Evolutionary conservation across 2,797 vertebrate genomes (phyloP).

Genomic region (Somateria mollissima): DNA sequence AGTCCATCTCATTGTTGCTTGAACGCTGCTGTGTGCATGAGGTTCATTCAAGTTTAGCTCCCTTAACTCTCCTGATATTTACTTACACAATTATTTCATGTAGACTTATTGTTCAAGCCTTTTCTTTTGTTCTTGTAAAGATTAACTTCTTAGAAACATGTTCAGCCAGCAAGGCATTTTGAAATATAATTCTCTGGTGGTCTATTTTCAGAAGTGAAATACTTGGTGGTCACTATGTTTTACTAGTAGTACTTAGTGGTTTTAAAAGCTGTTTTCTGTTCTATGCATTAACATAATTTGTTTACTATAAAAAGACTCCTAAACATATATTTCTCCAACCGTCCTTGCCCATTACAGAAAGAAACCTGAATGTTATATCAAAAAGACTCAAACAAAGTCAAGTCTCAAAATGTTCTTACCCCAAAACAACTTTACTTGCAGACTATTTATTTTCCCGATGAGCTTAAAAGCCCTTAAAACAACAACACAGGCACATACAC

Average conservation of each 20-base stretch:
- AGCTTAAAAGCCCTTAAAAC: not conserved
- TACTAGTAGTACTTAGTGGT: constrained; percentile 52
- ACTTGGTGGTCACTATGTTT: constrained; percentile 28
- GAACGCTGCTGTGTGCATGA: rapidly evolving
- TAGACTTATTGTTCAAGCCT: not conserved
- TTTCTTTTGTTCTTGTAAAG: constrained; percentile 31
- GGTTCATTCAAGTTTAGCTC: not conserved
- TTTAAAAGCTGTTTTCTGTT: constrained; percentile 59
- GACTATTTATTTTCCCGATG: not conserved
- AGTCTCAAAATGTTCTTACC: not conserved
- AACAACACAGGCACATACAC: not conserved
- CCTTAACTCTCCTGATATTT: not conserved
- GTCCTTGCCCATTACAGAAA: not conserved
- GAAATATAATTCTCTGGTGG: not conserved
- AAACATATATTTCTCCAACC: constrained; percentile 30
- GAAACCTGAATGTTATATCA: constrained; percentile 11
- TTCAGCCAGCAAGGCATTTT: not conserved
- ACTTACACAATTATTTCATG: not conserved
- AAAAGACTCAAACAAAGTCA: not conserved
- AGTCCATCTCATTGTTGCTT: not conserved
- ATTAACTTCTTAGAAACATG: not conserved
- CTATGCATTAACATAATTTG: constrained; percentile 36
- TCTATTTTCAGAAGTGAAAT: constrained; percentile 60
- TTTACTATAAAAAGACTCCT: constrained; percentile 60
- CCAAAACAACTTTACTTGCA: not conserved